Evolutionary conservation across 2,888 invertebrate species (phyloP).

Genomic region (Hetaerina titia): DNA sequence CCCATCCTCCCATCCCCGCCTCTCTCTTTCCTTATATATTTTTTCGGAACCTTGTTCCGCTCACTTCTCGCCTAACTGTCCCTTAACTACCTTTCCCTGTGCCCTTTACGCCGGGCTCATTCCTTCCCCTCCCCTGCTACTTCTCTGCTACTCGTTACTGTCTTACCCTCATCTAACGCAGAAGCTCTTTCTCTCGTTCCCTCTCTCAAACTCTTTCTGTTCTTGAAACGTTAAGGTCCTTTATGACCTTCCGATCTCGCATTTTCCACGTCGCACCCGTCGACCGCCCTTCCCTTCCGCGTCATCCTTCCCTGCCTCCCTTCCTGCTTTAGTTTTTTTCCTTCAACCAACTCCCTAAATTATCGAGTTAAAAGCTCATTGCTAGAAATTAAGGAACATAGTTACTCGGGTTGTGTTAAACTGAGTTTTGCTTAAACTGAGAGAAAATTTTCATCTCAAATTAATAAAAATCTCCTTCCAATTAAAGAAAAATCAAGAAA

Average conservation of each 20-base stretch:
- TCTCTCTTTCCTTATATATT: neutral
- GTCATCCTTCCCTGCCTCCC: no score
- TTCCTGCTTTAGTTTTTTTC: neutral
- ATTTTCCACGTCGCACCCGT: neutral
- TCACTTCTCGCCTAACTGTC: constrained; percentile 9
- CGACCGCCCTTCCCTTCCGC: neutral
- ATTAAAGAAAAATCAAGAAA: no score
- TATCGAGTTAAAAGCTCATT: neutral
- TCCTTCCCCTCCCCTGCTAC: neutral
- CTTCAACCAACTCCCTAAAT: neutral
- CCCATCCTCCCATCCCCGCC: neutral
- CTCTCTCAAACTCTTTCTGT: neutral
- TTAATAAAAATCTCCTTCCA: no score
- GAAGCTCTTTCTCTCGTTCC: neutral
- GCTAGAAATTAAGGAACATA: neutral
- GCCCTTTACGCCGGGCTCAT: neutral
- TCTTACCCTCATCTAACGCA: constrained; percentile 9
- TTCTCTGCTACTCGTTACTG: neutral
- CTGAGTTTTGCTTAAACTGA: no score
- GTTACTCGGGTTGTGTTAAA: no score
- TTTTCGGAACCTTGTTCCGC: neutral
- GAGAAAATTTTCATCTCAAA: no score
- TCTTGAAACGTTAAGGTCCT: neutral
- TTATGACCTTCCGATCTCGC: neutral
- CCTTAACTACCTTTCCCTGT: neutral